phyloP scores from a whole-genome alignment of 2,797 vertebrate species.

The Tolypeutes matacus region DNA sequence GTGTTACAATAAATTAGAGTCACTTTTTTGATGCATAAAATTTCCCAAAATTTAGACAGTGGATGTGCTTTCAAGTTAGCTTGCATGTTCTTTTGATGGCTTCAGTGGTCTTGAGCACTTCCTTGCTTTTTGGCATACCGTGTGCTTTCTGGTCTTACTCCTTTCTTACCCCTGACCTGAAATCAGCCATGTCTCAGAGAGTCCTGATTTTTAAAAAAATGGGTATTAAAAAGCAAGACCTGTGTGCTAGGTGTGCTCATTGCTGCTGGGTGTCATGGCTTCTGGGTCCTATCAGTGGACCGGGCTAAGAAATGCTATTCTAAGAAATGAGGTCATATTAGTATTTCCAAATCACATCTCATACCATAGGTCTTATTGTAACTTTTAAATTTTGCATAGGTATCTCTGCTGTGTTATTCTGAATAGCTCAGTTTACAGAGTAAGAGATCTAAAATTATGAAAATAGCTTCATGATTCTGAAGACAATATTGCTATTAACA shows the following conservation, averaged over 20 bases:
- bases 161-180: neutral
- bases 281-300: neutral
- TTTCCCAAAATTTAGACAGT: neutral
- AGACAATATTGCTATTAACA: neutral
- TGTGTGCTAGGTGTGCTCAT: neutral
- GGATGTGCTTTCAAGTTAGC: neutral
- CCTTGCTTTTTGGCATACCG: neutral
- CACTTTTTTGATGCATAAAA: neutral
- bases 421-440: constrained; percentile 11
- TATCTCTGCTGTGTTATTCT: neutral
- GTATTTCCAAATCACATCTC: neutral
- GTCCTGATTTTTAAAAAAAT: neutral
- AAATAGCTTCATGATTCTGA: constrained; percentile 2
- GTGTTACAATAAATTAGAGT: neutral
- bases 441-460: neutral
- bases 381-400: neutral
- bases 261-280: neutral
- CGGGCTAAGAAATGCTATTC: neutral
- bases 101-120: neutral
- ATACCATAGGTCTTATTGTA: neutral
- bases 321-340: neutral
- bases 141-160: neutral
- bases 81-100: neutral
- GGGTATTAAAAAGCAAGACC: neutral
- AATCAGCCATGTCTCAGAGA: neutral